Base-by-base conservation (phyloP, 2,113 vertebrate genomes). In the Dasyprocta punctata region DNA sequence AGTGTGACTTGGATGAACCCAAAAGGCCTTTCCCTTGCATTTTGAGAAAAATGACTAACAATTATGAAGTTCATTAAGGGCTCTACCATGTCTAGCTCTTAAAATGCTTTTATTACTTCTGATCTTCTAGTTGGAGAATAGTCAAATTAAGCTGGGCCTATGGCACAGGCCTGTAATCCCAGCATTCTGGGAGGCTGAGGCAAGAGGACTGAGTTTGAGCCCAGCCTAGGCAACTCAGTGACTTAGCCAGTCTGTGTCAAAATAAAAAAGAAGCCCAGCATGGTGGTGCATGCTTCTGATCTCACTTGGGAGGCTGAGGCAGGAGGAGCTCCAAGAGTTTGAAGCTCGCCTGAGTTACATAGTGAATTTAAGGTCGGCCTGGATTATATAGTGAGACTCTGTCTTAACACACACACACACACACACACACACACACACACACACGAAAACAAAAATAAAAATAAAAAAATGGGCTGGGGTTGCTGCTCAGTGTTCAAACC, bases 71-170 rank as follows among this genome's bases (percentile, higher is more conserved):
- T 94, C 73, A 91, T n/a, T 54, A 89, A 91, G 83, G 65, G 33
- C 86, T 63, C 22, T 47, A 49, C 85, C 38, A 52, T 92, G 67
- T 94, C 69, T 71, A 6, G 67, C 52, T 96, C 88, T 94, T 38
- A 41, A 30, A 96, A 92, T 90, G 83, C 71, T 95, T 54, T 91
- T 26, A 52, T 61, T 84, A 87, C 44, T 69, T 81, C 41, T 97
- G 93, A 93, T 86, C 69, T 77, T 90, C 47, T 28, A 41, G 38
- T 81, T 80, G 47, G 13, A 41, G 41, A 83, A 85, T 11, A 83
- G 56, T 90, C 28, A 78, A 77, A 49, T 77, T 77, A 49, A 78
- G 26, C 75, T 77, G 73, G 44, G 75, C 44, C 44, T 30, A 14
- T 28, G 71, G 71, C 10, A 49, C 44, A 78, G n/a, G 69, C n/a